Evolutionary conservation across 2,888 invertebrate species (phyloP).

Genomic region (Latheticus oryzae): DNA sequence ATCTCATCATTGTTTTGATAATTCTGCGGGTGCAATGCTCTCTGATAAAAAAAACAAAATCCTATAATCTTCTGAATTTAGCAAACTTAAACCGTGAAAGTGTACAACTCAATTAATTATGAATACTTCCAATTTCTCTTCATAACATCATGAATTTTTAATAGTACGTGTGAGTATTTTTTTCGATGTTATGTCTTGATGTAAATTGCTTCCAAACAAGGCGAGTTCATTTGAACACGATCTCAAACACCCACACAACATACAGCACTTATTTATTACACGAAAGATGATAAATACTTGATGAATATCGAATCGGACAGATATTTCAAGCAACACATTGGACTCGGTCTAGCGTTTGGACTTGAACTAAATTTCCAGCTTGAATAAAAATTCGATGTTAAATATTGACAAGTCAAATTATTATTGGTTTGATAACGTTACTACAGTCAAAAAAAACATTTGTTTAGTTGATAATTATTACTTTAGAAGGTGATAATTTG

Average conservation of each 20-base stretch:
- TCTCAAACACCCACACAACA: conserved; percentile 9
- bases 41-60: too few relatives aligned
- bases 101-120: too few relatives aligned
- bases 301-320: conserved; percentile 28
- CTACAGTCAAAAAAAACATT: conserved; percentile 15
- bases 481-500: conserved; percentile 14
- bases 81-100: too few relatives aligned
- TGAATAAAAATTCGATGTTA: conserved; percentile 11
- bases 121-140: conserved; percentile 6
- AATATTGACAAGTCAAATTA: conserved; percentile 28
- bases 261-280: conserved; percentile 10
- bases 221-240: conserved; percentile 7
- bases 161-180: not conserved
- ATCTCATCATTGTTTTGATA: too few relatives aligned
- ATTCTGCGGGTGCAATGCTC: too few relatives aligned
- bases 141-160: conserved; percentile 17
- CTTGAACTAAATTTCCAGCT: conserved; percentile 1
- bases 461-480: conserved; percentile 19
- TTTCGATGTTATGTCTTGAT: too few relatives aligned
- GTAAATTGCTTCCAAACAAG: not conserved
- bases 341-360: not conserved
- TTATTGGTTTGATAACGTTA: conserved; percentile 19
- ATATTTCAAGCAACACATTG: conserved; percentile 29
- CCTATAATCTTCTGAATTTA: too few relatives aligned
- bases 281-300: conserved; percentile 24